phyloP scores from a whole-genome alignment of 2,888 invertebrate species.

The Conistra vaccinii region DNA sequence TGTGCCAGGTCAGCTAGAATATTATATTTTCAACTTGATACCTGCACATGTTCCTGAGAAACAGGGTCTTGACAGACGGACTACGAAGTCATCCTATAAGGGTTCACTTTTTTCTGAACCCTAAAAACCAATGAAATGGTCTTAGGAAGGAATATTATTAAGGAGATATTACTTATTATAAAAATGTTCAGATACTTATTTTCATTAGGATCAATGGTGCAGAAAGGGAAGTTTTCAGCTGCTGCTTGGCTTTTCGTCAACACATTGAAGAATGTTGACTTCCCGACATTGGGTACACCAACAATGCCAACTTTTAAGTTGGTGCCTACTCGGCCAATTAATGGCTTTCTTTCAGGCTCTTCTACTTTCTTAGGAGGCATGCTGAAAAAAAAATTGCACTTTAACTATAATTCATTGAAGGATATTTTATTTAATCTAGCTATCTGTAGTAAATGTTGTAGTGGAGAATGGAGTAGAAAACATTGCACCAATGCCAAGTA shows the following conservation, averaged over 20 bases:
- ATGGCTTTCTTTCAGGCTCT: slow-evolving; percentile 96
- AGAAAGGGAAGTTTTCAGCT: slow-evolving; percentile 99
- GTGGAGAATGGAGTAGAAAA: background rate
- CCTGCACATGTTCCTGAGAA: background rate
- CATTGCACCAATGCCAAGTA: background rate
- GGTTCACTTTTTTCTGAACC: background rate
- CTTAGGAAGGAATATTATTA: background rate
- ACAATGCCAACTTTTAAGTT: slow-evolving; percentile 99
- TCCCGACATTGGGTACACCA: slow-evolving; percentile 99
- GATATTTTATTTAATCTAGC: background rate
- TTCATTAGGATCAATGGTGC: slow-evolving; percentile 99
- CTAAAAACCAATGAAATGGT: background rate
- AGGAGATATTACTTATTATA: background rate
- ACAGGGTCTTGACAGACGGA: background rate
- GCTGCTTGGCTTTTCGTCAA: slow-evolving; percentile 99
- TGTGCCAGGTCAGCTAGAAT: too few species aligned
- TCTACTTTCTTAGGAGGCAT: slow-evolving; percentile 98
- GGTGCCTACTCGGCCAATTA: slow-evolving; percentile 98
- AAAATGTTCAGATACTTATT: slow-evolving; percentile 94
- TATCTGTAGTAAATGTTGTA: background rate
- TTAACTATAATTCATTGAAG: background rate
- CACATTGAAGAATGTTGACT: slow-evolving; percentile 99
- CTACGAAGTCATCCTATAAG: background rate
- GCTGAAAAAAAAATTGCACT: slow-evolving; percentile 70
- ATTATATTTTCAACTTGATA: background rate